Base-by-base conservation (phyloP, 2,113 vertebrate species). In the Nansenia antarctica region DNA sequence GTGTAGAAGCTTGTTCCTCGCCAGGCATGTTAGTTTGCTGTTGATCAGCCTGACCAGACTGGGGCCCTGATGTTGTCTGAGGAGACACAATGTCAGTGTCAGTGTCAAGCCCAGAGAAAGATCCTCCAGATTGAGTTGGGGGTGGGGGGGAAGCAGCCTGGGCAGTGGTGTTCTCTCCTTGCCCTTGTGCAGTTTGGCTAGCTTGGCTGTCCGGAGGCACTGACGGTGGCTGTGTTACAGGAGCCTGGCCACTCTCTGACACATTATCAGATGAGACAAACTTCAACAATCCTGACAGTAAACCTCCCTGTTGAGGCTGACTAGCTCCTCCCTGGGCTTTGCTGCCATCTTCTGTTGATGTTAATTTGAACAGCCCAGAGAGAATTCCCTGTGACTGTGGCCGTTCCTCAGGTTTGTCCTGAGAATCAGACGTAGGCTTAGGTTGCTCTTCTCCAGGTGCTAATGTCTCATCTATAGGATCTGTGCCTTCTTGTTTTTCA, bases 231-330 rank as follows among this genome's bases (percentile, higher is more conserved):
- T 82, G 84, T 81, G 77, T 68, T 26, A 59, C 62, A 65, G 82
- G 47, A 54, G 74, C 27, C 30, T 73, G 66, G 37, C 9, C 52
- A 20, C 12, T n/a, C n/a, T n/a, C 32, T 59, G 78, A 68, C 11
- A 82, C 69, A 42, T 60, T 85, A 62, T 91, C 91, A 69, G 83
- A 64, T 9, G 82, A n/a, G n/a, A n/a, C 77, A 60, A 88, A 82
- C 77, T 90, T 91, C 8, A 92, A 76, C 62, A 92, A 73, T 59
- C 89, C 90, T 68, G 91, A 90, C 20, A 96, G 87, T 42, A 95
- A 59, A 14, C 87, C 86, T 73, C 78, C 81, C 52, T 90, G 87
- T 64, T 87, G 90, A 22, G 32, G 58, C 59, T 87, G 88, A 67
- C 39, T 71, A 65, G 57, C 65, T 15, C 31, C 76, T 68, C 34